These are phyloP conservation scores for Drosophila kanekoi DNA, from an alignment of 2,888 invertebrate species.

Conservation along the genomic window DNA sequence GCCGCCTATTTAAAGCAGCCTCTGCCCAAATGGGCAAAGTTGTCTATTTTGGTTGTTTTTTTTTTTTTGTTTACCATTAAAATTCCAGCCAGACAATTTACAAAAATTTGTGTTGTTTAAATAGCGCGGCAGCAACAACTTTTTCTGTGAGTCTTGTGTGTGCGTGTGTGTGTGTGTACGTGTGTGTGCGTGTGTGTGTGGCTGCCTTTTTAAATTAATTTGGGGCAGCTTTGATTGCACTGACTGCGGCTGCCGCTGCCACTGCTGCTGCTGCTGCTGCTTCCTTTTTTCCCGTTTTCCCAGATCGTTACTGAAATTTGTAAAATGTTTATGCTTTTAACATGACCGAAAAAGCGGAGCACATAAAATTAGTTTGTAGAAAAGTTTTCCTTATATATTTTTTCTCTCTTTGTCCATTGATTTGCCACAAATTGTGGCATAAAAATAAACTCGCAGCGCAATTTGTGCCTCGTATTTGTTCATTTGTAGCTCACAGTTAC, in stretches of 20 bases:
- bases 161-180: conserved; percentile 16
- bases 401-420: conserved; percentile 59
- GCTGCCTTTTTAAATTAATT: conserved; percentile 71
- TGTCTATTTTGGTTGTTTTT: conserved; percentile 17
- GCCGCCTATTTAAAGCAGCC: conserved; percentile 71
- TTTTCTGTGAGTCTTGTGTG: conserved; percentile 12
- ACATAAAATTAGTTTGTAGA: conserved; percentile 67
- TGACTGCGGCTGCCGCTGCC: conserved; percentile 13
- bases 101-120: conserved; percentile 75
- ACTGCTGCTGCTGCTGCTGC: conserved; percentile 3
- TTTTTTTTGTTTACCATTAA: conserved; percentile 72
- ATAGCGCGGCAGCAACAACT: conserved; percentile 56
- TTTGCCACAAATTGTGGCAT: conserved; percentile 75
- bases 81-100: conserved; percentile 75
- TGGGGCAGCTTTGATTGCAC: conserved; percentile 74
- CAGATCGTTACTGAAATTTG: conserved; percentile 17
- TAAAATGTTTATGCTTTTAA: conserved; percentile 70
- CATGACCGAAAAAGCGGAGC: conserved; percentile 47
- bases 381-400: conserved; percentile 10
- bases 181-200: conserved; percentile 17
- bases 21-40: conserved; percentile 46
- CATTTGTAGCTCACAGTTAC: conserved; percentile 33
- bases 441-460: conserved; percentile 43
- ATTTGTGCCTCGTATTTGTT: conserved; percentile 31
- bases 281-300: not conserved